Evolutionary conservation across 2,113 vertebrate species (phyloP), one percentile per base, ranked within the genome.

Genomic region (Aythya baeri): DNA sequence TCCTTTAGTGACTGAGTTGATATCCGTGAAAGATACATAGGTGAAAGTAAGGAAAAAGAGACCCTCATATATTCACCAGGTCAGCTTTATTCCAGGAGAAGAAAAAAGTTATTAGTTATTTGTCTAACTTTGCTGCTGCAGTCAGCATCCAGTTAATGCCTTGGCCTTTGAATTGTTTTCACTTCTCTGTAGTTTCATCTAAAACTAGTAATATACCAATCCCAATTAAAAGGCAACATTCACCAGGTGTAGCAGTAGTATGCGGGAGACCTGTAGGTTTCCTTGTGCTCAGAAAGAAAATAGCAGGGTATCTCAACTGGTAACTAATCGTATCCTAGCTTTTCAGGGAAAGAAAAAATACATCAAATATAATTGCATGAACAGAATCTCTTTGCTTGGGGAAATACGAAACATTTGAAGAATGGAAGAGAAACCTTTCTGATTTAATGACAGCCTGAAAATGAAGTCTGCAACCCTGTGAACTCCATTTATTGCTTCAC

Each of bases 401-500:
- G 81, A 89, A 86, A 95, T 80, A 89, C 82, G 85, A 96, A 93
- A 15, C 74, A 73, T 93, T 95, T 83, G 85, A 78, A 85, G 61
- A 95, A 93, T 44, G 46, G 93, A 92, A 92, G 75, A 6, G 11
- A 96, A 97, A 72, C 62, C 15, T 59, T 68, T 96, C 76, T 96
- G 70, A 77, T 74, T 93, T 95, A 97, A 63, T 94, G 95, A 78
- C 88, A 95, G 89, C 62, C 96, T 92, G 41, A 74, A 97, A 95
- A 97, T 94, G 65, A 97, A 96, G 82, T 92, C 77, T 86, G 50
- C 54, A 97, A 77, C 63, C 49, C 92, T 11, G n/a, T 96, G 95
- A 95, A 96, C 92, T 97, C 91, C 41, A 90, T 96, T 94, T 97
- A 94, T 82, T 92, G n/a, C 65, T 97, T 94, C 85, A 92, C 63